Base-by-base conservation (phyloP, 2,113 vertebrate species). In the Antigone vipio region DNA sequence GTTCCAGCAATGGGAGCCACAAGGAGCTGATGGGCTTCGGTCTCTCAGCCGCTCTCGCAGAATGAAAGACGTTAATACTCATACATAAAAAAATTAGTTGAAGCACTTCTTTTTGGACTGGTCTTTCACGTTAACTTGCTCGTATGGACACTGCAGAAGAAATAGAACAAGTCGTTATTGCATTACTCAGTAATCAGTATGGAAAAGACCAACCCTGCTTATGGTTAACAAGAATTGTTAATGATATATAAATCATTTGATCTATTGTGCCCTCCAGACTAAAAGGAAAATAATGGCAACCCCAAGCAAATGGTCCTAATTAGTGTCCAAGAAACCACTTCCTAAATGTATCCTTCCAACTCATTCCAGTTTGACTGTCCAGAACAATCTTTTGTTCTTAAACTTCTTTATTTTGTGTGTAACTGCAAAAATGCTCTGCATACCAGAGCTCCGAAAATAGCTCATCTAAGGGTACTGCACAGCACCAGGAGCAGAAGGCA, bases 41-140 rank as follows among this genome's bases (percentile, higher is more conserved):
- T 47, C 55, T 78, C 4, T 1, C 55, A n/a, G 78, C 59, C 2
- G 0, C 30, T 89, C 7, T 78, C 4, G 49, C 21, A 62, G 79
- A 87, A 63, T 42, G 45, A 68, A 50, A 85, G 44, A 84, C 34
- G 9, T 40, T 71, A 49, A 79, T 66, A 64, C 29, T 96, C 71
- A 98, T 42, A 98, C 87, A 91, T 98, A 5, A 9, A 9, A 30
- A 67, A 97, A 93, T 14, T 93, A 98, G 88, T 98, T 98, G 96
- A 98, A 99, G 18, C 1, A 29, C 95, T 99, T 99, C 97, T 97
- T 99, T 98, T 98, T 98, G 3, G 97, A 97, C n/a, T 98, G 94
- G 91, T 99, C 98, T 97, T 99, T 98, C 96, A 99, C 98, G 53
- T 98, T 98, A 95, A 98, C 97, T 98, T 99, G 98, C 64, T 98